These are phyloP conservation scores for Malthinus seriepunctatus DNA, from an alignment of 2,888 invertebrate genomes.

Conservation along the genomic window DNA sequence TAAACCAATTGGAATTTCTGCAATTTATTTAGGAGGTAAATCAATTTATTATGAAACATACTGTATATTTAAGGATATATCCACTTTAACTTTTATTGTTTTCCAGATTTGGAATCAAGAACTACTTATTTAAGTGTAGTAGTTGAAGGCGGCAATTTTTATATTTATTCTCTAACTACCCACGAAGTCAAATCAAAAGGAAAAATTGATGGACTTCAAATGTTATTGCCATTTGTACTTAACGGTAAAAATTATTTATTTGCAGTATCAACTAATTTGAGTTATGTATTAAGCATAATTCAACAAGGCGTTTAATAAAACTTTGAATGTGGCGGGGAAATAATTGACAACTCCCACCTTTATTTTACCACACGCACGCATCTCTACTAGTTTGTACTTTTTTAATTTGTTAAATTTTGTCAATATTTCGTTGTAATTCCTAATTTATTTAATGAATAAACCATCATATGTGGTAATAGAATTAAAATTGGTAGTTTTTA, in stretches of 20 bases:
- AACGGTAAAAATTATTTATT: slow-evolving; percentile 44
- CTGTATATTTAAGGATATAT: not conserved
- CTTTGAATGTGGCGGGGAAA: slow-evolving; percentile 11
- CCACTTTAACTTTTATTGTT: not conserved
- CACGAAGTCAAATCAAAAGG: slow-evolving; percentile 45
- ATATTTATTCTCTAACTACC: slow-evolving; percentile 47
- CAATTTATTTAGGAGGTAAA: slow-evolving; percentile 48
- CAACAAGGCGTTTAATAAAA: slow-evolving; percentile 42
- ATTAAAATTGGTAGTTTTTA: no score
- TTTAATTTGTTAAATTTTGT: no score
- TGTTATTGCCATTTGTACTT: slow-evolving; percentile 45
- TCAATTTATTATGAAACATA: not conserved
- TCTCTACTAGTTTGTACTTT: no score
- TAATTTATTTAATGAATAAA: no score
- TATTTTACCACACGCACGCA: no score
- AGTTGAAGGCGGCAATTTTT: slow-evolving; percentile 42
- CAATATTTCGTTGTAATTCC: no score
- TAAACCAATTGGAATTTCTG: slow-evolving; percentile 36
- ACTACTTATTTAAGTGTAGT: slow-evolving; percentile 48
- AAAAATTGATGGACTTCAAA: slow-evolving; percentile 44
- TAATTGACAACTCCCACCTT: no score
- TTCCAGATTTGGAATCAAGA: slow-evolving; percentile 43
- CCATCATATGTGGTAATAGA: no score
- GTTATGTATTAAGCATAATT: slow-evolving; percentile 44
- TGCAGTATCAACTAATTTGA: slow-evolving; percentile 42